Evolutionary conservation across 2,113 vertebrate genomes (phyloP).

Genomic region (Rhinoptilus africanus): DNA sequence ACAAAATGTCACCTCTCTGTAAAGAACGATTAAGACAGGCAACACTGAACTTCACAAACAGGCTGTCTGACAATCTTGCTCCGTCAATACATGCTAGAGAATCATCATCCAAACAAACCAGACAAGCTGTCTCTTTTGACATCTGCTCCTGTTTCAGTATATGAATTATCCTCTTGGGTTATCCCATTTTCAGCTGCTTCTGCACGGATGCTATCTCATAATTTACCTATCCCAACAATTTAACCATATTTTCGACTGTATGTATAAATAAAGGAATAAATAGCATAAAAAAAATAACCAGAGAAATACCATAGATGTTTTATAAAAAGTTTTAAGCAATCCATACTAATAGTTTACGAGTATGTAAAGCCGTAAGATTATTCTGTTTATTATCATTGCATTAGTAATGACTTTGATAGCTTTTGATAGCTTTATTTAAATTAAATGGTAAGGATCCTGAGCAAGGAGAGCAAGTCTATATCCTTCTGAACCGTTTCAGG

Average conservation of each 20-base stretch:
- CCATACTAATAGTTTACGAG: not conserved
- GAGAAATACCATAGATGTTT: not conserved
- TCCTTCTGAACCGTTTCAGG: not conserved
- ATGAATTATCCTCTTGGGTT: slow-evolving; percentile 62
- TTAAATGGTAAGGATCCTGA: not conserved
- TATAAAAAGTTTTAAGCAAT: not conserved
- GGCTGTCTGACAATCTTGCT: slow-evolving; percentile 67
- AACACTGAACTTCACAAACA: slow-evolving; percentile 61
- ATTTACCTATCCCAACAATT: slow-evolving; percentile 37
- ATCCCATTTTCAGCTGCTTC: slow-evolving; percentile 57
- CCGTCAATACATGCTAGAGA: slow-evolving; percentile 54
- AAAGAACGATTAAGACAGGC: slow-evolving; percentile 55
- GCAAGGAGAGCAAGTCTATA: not conserved
- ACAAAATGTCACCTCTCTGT: slow-evolving; percentile 48
- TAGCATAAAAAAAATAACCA: not conserved
- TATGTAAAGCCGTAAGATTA: not conserved
- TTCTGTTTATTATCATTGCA: not conserved
- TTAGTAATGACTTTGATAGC: not conserved
- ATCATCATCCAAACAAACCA: slow-evolving; percentile 69
- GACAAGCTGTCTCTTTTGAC: slow-evolving; percentile 72
- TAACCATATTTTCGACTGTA: not conserved
- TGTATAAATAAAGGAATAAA: not conserved
- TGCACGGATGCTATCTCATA: not conserved
- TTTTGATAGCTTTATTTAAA: not conserved
- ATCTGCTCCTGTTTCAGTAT: slow-evolving; percentile 66